These are phyloP conservation scores for Pogonocherus hispidulus DNA, from an alignment of 2,888 invertebrate species.

Conservation along the genomic window DNA sequence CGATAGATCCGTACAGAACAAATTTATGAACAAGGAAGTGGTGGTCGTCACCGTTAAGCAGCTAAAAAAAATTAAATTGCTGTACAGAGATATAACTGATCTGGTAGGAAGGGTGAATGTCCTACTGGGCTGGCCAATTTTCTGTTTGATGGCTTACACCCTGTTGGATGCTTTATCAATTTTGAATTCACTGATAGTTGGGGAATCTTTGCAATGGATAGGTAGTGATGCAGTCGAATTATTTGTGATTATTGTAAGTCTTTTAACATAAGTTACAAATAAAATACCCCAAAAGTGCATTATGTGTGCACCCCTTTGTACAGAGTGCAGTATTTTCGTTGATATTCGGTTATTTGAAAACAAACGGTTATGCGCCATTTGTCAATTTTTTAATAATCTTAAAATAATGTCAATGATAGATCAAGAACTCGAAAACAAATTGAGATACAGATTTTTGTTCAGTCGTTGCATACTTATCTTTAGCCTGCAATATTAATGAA, in stretches of 20 bases:
- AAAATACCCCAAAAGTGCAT: too few species aligned
- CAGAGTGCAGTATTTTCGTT: too few species aligned
- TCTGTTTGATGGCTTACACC: conserved; percentile 1
- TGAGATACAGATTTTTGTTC: too few species aligned
- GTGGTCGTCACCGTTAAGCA: neutral
- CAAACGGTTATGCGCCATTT: too few species aligned
- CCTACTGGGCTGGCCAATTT: conserved; percentile 4
- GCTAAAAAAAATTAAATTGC: neutral
- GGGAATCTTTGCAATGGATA: neutral
- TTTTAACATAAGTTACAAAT: too few species aligned
- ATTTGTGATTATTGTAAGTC: neutral
- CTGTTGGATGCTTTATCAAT: neutral
- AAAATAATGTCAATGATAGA: too few species aligned
- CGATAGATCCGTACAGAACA: neutral
- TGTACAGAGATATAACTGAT: conserved; percentile 4
- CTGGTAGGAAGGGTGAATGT: neutral
- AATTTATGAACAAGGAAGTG: conserved; percentile 7
- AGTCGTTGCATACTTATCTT: too few species aligned
- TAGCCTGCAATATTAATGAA: too few species aligned
- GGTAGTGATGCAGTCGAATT: neutral
- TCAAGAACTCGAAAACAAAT: too few species aligned
- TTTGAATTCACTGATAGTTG: neutral
- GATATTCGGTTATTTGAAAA: too few species aligned
- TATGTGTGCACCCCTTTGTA: too few species aligned
- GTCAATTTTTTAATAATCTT: too few species aligned